A percentile compares a stretch with the other conserved stretches of the same genome.
Conservation (phyloP, 1,140 invertebrate genomes). For the Plutomurus gul region DNA sequence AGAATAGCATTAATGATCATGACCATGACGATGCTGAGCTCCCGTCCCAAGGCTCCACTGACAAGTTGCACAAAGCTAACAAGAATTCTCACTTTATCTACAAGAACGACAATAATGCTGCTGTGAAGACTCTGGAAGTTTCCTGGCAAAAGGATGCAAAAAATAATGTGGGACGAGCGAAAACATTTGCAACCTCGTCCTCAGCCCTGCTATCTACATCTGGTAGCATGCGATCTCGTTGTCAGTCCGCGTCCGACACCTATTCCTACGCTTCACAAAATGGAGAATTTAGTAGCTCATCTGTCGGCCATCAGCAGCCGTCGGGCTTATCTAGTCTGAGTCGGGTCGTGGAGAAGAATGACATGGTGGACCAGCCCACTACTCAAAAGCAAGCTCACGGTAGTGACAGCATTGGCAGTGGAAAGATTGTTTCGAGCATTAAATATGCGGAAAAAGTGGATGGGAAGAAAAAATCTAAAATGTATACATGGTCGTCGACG, state of each 20-base stretch:
- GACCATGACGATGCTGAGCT: not conserved
- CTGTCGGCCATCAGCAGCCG: not conserved
- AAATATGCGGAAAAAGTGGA: not conserved
- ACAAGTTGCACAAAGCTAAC: not conserved
- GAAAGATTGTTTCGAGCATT: not conserved
- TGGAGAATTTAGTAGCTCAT: not conserved
- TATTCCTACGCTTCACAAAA: not conserved
- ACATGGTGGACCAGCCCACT: not conserved
- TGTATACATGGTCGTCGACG: not conserved
- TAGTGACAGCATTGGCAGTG: not conserved
- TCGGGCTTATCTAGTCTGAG: not conserved
- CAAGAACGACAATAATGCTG: not conserved
- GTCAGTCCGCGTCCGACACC: not conserved
- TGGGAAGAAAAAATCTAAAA: not conserved
- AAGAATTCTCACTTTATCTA: not conserved
- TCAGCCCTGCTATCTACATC: not conserved
- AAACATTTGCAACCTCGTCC: not conserved
- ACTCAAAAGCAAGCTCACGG: not conserved
- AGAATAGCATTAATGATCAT: not conserved
- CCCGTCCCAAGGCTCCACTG: not conserved
- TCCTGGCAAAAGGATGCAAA: not conserved
- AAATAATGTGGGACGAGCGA: not conserved
- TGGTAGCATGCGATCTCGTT: not conserved
- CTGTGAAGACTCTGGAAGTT: slow-evolving; percentile 5
- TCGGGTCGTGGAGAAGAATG: not conserved